Base-by-base conservation (phyloP, 2,113 vertebrate species). In the Psophia crepitans region DNA sequence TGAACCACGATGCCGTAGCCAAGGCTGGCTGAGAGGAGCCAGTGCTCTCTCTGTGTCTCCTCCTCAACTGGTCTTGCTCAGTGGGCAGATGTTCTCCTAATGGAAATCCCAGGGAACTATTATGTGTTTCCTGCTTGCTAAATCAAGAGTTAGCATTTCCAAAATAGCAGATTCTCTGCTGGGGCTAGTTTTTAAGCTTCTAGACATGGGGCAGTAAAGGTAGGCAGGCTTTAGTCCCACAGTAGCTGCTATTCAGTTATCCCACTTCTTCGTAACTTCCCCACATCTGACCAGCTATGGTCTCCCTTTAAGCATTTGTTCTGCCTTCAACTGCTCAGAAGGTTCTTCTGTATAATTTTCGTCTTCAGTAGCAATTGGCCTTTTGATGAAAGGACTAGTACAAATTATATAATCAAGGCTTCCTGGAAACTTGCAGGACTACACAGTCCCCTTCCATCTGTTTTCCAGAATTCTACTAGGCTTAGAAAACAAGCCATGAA, bases 401-500 rank as follows among this genome's bases (percentile, higher is more conserved):
- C 41, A 75, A 69, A 70, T 80, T 32, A 43, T 19, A 74, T 46
- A 63, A 77, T 9, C 41, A 86, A 32, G 7, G 3, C 61, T 87
- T 93, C 78, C 63, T 79, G 57, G 70, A 93, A 89, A 76, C 30
- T 79, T 27, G 1, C 32, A 83, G n/a, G 32, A n/a, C 41, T 83
- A 33, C 24, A 56, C 14, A 6, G 10, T 75, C 63, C 15, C 37
- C 43, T 92, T 92, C 86, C 64, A 78, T 95, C 83, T 93, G 71
- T 74, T 90, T 84, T 80, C 54, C 54, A 86, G 66, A 77, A n/a
- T 74, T 85, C n/a, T 80, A 87, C 22, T 23, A 88, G 23, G 14
- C 37, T 80, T 83, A 90, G 51, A 77, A 94, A 83, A 88, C 17
- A 89, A 94, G 33, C 27, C 26, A 65, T 53, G 56, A 94, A 88